Base-by-base conservation (phyloP, 2,888 invertebrate species). In the Philonicus albiceps region DNA sequence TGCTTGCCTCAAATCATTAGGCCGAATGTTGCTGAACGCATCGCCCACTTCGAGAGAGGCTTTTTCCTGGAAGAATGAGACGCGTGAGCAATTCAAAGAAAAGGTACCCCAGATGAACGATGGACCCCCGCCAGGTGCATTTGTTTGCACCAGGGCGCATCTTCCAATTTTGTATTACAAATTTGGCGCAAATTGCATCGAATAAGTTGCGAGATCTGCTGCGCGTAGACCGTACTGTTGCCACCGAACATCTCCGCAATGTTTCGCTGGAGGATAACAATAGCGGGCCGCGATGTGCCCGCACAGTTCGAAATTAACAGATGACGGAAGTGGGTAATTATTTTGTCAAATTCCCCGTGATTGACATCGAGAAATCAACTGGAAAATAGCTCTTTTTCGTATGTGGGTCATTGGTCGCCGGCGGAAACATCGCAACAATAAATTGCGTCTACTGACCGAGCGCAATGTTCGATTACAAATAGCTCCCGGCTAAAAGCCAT, bases 291-390 rank as follows among this genome's bases (percentile, higher is more conserved):
- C 30, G 31, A 2, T 13, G 80, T 31, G 27, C 27, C 22, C 19
- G 31, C 34, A n/a, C 55, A 22, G 19, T 55, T 34, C 34, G 22
- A 34, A 55, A 72, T 84, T 73, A 84, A 43, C 43, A 73, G 73
- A 84, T 84, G 84, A 64, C 84, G 84, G 84, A 84, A 84, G 73
- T 64, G 72, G 16, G 55, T 73, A 84, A 84, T 84, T 84, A 84
- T 84, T 84, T 84, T 84, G 84, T 84, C 84, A 84, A 84, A 84
- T 84, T 81, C 81, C 55, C 37, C 30, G 84, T 84, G 73, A 84
- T 84, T 84, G 84, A 84, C 84, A 73, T 84, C 84, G 84, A 72
- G 84, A 84, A 84, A 84, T 84, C 84, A 84, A 84, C 84, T 84
- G 84, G 84, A 84, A 84, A 84, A 84, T 84, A 16, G 53, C 30